Evolutionary conservation across 2,113 vertebrate genomes (phyloP).

Genomic region (Oxyura jamaicensis): DNA sequence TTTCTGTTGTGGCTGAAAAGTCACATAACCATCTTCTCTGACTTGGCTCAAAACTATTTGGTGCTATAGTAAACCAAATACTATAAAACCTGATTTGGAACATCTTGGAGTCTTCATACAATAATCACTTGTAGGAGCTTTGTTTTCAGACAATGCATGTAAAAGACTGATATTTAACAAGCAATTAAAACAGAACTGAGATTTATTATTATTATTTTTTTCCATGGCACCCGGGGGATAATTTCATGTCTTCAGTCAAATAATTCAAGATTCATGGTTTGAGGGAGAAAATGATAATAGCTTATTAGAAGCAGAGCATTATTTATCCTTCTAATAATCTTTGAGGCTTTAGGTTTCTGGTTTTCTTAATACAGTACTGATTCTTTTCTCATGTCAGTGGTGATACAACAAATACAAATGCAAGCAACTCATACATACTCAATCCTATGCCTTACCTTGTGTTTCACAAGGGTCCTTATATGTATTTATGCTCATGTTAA

Average conservation of each 20-base stretch:
- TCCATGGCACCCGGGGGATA: background rate
- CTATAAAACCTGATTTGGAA: constrained; percentile 75
- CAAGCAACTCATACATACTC: background rate
- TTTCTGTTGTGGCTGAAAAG: constrained; percentile 10
- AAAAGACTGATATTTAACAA: background rate
- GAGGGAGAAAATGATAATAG: background rate
- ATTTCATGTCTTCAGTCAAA: background rate
- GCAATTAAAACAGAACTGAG: background rate
- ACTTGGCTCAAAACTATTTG: constrained; percentile 76
- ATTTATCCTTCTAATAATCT: background rate
- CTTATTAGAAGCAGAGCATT: background rate
- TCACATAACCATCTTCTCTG: constrained; percentile 67
- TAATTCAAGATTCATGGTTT: background rate
- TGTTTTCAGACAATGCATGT: background rate
- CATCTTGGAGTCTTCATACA: background rate
- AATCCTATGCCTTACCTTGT: background rate
- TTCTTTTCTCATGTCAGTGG: background rate
- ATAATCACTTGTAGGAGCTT: background rate
- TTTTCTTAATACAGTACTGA: background rate
- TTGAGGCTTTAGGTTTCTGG: background rate
- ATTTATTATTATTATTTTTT: background rate
- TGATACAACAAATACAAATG: background rate
- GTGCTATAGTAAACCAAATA: constrained; percentile 76
- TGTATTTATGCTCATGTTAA: background rate
- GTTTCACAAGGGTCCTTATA: background rate